phyloP scores from a whole-genome alignment of 2,888 invertebrate species.

The Amorpha juglandis region DNA sequence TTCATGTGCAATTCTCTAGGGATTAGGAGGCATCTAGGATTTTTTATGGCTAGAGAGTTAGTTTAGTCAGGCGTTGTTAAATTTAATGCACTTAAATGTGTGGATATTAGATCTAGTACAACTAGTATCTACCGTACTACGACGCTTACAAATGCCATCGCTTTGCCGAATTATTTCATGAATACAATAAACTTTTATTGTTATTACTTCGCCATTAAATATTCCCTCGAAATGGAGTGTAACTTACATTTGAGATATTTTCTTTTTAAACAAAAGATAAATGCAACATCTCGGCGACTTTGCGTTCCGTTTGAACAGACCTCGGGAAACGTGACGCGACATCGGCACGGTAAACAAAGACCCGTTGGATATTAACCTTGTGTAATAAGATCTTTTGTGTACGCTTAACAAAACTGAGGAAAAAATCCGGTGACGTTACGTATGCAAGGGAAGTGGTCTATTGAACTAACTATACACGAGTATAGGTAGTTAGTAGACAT shows the following conservation, averaged over 20 bases:
- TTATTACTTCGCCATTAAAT: constrained; percentile 7
- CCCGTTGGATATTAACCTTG: constrained; percentile 15
- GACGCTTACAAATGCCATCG: background rate
- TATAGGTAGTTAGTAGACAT: no score
- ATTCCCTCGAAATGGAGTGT: constrained; percentile 1
- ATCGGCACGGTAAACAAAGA: background rate
- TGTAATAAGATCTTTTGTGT: constrained; percentile 23
- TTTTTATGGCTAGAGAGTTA: no score
- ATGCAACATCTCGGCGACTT: constrained; percentile 3
- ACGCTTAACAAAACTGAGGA: constrained; percentile 14
- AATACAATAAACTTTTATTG: background rate
- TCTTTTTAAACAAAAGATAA: constrained; percentile 12
- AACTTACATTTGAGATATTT: constrained; percentile 6
- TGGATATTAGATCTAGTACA: no score
- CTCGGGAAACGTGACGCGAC: constrained; percentile 6
- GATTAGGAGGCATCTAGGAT: no score
- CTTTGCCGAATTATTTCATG: background rate
- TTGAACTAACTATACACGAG: no score
- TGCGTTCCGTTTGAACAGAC: constrained; percentile 25
- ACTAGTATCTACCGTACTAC: background rate
- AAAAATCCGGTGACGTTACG: background rate
- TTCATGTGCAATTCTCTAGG: no score
- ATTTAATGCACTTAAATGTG: no score
- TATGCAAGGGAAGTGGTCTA: no score
- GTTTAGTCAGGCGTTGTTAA: no score